Conservation (phyloP, 2,888 invertebrate species). For the Rhagonycha fulva region DNA sequence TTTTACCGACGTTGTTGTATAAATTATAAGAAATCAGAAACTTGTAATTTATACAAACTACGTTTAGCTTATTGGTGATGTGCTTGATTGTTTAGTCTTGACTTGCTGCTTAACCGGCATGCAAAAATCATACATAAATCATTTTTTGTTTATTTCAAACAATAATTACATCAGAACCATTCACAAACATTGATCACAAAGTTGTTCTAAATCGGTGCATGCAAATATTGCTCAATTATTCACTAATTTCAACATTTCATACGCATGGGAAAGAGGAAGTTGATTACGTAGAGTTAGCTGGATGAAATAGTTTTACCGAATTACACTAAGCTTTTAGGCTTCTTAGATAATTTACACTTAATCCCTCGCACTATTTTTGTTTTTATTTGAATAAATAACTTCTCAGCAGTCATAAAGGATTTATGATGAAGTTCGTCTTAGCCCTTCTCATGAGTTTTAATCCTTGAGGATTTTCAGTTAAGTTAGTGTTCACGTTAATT, state of each 20-base stretch:
- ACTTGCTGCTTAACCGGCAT: slow-evolving; percentile 34
- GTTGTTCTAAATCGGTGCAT: background rate
- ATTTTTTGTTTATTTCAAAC: slow-evolving; percentile 33
- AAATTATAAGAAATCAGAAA: slow-evolving; percentile 10
- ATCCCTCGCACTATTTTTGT: background rate
- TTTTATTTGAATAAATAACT: no score
- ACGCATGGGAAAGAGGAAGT: background rate
- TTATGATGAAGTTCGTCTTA: no score
- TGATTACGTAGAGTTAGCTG: background rate
- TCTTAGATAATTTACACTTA: background rate
- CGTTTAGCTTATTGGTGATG: slow-evolving; percentile 34
- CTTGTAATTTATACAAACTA: slow-evolving; percentile 16
- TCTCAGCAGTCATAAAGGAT: no score
- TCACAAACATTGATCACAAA: background rate
- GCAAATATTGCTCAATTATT: background rate
- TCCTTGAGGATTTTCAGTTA: no score
- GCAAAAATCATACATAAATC: slow-evolving; percentile 26
- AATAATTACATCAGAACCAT: background rate
- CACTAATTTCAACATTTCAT: background rate
- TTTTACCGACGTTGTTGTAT: slow-evolving; percentile 33
- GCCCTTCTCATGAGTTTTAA: no score
- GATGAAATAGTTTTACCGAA: background rate
- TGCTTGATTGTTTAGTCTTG: slow-evolving; percentile 32
- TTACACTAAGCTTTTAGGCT: background rate
- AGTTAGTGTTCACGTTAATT: no score